These are phyloP conservation scores for Coelogynopora nodosa DNA, from an alignment of 2,888 invertebrate species.

Conservation along the genomic window DNA sequence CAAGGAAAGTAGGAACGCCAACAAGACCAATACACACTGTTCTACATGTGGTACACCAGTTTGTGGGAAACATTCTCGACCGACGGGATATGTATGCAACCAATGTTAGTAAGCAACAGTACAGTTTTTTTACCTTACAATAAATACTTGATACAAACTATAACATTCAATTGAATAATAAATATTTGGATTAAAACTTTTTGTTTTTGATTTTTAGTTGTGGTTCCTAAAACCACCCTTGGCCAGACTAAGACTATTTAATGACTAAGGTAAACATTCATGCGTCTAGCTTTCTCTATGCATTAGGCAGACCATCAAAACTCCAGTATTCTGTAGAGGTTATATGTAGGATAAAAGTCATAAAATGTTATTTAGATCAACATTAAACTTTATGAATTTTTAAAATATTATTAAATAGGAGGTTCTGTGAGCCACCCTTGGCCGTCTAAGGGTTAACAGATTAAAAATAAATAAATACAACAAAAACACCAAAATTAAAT, in stretches of 20 bases:
- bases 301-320: not conserved
- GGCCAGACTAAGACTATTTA: not conserved
- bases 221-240: not conserved
- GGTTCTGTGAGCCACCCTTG: no score
- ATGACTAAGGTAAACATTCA: not conserved
- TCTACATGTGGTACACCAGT: constrained; percentile 22
- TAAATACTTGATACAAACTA: not conserved
- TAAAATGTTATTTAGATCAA: not conserved
- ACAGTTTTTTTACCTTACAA: not conserved
- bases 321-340: not conserved
- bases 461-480: no score
- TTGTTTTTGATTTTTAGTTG: not conserved
- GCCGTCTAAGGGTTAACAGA: no score
- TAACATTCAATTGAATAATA: not conserved
- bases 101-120: not conserved
- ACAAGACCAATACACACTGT: not conserved
- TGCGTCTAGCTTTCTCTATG: not conserved
- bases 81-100: not conserved
- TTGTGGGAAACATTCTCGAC: constrained; percentile 15
- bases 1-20: not conserved
- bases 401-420: no score
- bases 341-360: not conserved
- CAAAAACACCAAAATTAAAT: no score
- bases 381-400: not conserved
- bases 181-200: not conserved